Evolutionary conservation across 1,140 invertebrate species (phyloP), one percentile per base, ranked within the genome.

Genomic region (Drosophila chauvacae): DNA sequence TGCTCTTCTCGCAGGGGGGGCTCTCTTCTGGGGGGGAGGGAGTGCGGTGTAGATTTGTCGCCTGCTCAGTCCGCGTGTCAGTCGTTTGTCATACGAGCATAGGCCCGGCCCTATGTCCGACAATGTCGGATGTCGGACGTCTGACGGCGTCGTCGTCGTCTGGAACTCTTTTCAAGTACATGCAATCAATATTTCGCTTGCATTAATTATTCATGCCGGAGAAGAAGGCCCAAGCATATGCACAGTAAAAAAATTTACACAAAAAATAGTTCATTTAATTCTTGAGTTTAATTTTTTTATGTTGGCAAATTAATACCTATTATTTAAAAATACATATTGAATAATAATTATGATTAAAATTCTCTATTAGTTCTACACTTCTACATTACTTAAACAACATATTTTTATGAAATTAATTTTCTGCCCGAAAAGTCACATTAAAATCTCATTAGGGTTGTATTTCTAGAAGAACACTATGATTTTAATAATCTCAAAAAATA

Each of bases 11-110:
- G 28, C 4, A 6, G n/a, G 56, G 35, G 14, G 39, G 33, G 33
- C 13, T 9, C 11, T 51, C 50, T 14, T 9, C 30, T 44, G 41
- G 6, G 18, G 5, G 9, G 9, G 4, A 20, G n/a, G 14, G 20
- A 37, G n/a, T 18, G n/a, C n/a, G 63, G 35, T 37, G 48, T 80
- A 82, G 72, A 88, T 88, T 88, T 88, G 84, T 88, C 84, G 84
- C 65, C 77, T 88, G 84, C 80, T 83, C 85, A 88, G 69, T 60
- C 84, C 85, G 85, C 85, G 77, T 90, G 84, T 88, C 84, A 88
- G 81, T 80, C 81, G 84, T 90, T 88, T 88, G 81, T 88, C 84
- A 88, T 77, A 90, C 18, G 35, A 39, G 51, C 33, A 37, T 55
- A 23, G 51, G 51, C 2, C 51, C 51, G 23, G 23, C 23, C 23